phyloP scores from a whole-genome alignment of 2,888 invertebrate species.

The Cosmia trapezina region DNA sequence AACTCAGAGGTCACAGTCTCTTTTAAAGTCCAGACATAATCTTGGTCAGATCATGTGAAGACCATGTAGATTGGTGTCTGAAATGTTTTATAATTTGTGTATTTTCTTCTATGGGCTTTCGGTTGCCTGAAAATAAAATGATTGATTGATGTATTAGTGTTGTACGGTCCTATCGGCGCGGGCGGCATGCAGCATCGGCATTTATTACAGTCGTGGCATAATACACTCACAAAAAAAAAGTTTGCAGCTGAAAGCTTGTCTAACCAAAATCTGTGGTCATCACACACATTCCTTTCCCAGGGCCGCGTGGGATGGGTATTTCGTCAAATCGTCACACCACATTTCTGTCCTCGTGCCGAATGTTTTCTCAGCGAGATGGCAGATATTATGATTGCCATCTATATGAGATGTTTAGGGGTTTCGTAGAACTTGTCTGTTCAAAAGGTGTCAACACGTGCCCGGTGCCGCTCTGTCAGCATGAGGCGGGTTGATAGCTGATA shows the following conservation, averaged over 20 bases:
- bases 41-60: too few relatives aligned
- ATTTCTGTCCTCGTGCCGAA: conserved; percentile 38
- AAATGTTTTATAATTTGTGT: too few relatives aligned
- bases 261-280: background rate
- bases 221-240: background rate
- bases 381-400: conserved; percentile 32
- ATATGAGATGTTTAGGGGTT: conserved; percentile 6
- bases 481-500: conserved; percentile 4
- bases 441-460: conserved; percentile 37
- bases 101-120: too few relatives aligned
- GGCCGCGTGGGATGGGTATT: background rate
- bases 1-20: too few relatives aligned
- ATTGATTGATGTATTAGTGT: too few relatives aligned
- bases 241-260: background rate
- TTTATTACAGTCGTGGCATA: too few relatives aligned
- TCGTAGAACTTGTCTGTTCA: conserved; percentile 28
- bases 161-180: background rate
- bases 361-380: conserved; percentile 16
- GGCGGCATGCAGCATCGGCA: too few relatives aligned
- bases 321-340: background rate
- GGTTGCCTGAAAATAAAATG: too few relatives aligned
- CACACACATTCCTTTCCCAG: background rate
- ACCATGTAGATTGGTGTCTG: too few relatives aligned
- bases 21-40: too few relatives aligned
- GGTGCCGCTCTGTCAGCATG: conserved; percentile 34